These are phyloP conservation scores for Dryobates pubescens DNA, from an alignment of 2,797 vertebrate species.

Conservation along the genomic window DNA sequence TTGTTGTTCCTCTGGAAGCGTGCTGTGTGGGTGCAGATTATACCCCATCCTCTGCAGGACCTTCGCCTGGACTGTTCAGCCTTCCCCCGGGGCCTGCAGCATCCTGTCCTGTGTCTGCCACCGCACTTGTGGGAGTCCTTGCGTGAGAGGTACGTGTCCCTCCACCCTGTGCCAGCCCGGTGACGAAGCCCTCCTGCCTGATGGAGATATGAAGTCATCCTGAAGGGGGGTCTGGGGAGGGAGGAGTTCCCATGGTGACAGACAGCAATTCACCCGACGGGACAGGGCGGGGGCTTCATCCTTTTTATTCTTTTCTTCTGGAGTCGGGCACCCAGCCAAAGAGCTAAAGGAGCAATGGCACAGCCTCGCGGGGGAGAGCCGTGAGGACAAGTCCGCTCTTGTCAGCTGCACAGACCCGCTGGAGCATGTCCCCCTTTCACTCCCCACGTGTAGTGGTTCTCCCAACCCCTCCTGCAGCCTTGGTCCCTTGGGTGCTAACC, in stretches of 20 bases:
- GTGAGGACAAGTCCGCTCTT: constrained; percentile 41
- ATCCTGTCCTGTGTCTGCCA: rapidly evolving
- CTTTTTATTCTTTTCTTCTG: constrained; percentile 55
- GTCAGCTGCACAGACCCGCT: background rate
- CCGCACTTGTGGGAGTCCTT: background rate
- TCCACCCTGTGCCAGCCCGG: background rate
- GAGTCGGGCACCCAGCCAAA: constrained; percentile 55
- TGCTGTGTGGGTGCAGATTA: rapidly evolving
- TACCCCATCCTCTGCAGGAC: rapidly evolving
- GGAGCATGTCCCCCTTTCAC: background rate
- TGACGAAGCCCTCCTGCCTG: background rate
- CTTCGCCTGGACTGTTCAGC: background rate
- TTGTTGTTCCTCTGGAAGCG: background rate
- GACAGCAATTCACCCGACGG: constrained; percentile 45
- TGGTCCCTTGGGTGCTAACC: background rate
- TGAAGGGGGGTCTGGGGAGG: background rate
- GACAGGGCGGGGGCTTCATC: constrained; percentile 48
- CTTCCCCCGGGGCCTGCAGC: background rate
- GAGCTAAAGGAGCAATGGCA: constrained; percentile 49
- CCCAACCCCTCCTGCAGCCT: background rate
- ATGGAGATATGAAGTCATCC: constrained; percentile 50
- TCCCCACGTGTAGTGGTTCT: background rate
- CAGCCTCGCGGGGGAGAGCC: background rate
- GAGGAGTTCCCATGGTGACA: constrained; percentile 68
- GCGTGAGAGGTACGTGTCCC: rapidly evolving